Evolutionary conservation across 2,113 vertebrate species (phyloP).

Genomic region (Natator depressus): DNA sequence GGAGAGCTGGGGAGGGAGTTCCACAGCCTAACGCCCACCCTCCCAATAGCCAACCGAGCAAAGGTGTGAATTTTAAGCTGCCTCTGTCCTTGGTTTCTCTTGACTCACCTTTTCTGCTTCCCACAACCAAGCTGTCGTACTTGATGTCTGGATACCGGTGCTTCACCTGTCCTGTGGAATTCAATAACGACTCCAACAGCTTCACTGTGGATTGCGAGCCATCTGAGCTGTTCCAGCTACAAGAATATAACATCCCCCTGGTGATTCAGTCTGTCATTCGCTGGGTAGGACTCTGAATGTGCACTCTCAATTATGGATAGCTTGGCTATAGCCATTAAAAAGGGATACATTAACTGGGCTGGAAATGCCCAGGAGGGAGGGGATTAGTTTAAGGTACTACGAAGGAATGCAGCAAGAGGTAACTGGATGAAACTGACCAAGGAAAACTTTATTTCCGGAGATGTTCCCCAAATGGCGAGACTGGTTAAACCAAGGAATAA

Average conservation of each 20-base stretch:
- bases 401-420: neutral
- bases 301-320: too few relatives aligned
- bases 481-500: neutral
- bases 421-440: neutral
- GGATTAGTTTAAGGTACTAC: neutral
- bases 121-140: slow-evolving; percentile 87
- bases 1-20: neutral
- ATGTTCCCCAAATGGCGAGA: neutral
- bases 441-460: neutral
- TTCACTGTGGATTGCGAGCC: slow-evolving; percentile 97
- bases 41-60: neutral
- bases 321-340: neutral
- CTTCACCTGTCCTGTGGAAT: slow-evolving; percentile 98
- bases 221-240: slow-evolving; percentile 93
- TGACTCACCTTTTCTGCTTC: neutral
- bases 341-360: accelerated
- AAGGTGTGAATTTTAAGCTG: neutral
- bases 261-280: slow-evolving; percentile 88
- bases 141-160: slow-evolving; percentile 94
- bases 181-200: slow-evolving; percentile 96
- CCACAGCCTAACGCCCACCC: neutral
- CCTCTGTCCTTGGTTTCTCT: neutral
- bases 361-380: neutral
- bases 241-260: slow-evolving; percentile 89
- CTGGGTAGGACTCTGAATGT: slow-evolving; percentile 84